Conservation (phyloP, 1,140 invertebrate genomes). For the Bombus sylvicola region DNA sequence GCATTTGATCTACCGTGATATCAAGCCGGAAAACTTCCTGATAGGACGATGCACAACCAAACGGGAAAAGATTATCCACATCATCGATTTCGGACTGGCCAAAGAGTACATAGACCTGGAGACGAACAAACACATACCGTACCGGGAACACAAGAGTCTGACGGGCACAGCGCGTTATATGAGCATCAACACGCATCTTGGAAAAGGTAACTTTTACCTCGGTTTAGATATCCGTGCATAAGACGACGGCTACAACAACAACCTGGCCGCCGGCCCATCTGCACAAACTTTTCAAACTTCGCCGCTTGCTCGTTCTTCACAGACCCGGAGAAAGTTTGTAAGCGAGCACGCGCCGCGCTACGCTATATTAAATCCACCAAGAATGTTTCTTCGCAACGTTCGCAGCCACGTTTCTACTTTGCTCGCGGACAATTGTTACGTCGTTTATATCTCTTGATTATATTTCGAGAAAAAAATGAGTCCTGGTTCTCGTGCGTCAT, state of each 20-base stretch:
- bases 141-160: constrained; percentile 99
- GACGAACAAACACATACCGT: constrained; percentile 99
- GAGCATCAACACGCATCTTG: constrained; percentile 99
- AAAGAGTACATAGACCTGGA: constrained; percentile 99
- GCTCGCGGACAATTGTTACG: background rate
- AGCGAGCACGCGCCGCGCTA: background rate
- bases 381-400: background rate
- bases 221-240: background rate
- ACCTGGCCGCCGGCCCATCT: background rate
- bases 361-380: background rate
- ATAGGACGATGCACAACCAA: constrained; percentile 98
- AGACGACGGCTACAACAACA: background rate
- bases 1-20: constrained; percentile 99
- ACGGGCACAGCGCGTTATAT: constrained; percentile 99
- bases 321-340: constrained; percentile 38
- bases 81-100: constrained; percentile 99
- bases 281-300: constrained; percentile 23
- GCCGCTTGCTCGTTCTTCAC: constrained; percentile 4
- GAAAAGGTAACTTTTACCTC: constrained; percentile 89
- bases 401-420: background rate
- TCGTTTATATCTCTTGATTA: background rate
- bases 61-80: constrained; percentile 99
- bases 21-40: constrained; percentile 99
- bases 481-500: no score
- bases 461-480: no score